Percentiles rank a stretch among this genome's conserved stretches.
Conservation (phyloP, 30 jellyfish, hydroid and myxozoan genomes). For the Aurelia sp. region DNA sequence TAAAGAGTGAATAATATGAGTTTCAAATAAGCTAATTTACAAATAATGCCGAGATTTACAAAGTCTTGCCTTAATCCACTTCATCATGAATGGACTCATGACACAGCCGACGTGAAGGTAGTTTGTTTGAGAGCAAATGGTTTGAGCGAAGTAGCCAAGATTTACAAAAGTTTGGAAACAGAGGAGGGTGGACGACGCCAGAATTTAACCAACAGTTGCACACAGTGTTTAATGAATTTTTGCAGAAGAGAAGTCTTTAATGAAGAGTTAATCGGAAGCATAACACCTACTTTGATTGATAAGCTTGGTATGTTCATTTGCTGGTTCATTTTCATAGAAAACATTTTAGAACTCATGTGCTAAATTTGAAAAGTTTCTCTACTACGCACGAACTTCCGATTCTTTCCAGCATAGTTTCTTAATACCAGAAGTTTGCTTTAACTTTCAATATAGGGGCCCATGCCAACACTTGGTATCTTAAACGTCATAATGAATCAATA, state of each 20-base stretch:
- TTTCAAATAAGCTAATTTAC: not conserved
- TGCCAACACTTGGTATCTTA: too few species aligned
- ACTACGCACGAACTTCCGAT: too few species aligned
- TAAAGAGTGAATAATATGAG: not conserved
- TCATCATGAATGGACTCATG: slow-evolving; percentile 11
- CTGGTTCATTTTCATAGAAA: too few species aligned
- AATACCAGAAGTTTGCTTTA: too few species aligned
- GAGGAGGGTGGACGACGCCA: slow-evolving; percentile 20
- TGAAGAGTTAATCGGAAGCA: not conserved
- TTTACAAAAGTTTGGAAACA: slow-evolving; percentile 6
- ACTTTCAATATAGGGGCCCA: too few species aligned
- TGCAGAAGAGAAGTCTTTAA: not conserved
- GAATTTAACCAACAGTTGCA: not conserved
- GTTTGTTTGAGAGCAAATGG: slow-evolving; percentile 15
- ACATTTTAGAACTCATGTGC: too few species aligned
- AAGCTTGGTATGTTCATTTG: too few species aligned
- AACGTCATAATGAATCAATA: too few species aligned
- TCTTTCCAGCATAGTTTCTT: too few species aligned
- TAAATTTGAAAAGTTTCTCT: too few species aligned
- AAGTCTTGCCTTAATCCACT: slow-evolving; percentile 15
- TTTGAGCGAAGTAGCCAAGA: not conserved
- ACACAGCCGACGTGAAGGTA: not conserved
- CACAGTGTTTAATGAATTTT: not conserved
- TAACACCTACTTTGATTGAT: not conserved
- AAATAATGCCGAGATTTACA: slow-evolving; percentile 26